A percentile compares a stretch with the other conserved stretches of the same genome.
phyloP scores from a whole-genome alignment of 2,797 vertebrate genomes.

The Zalophus californianus region DNA sequence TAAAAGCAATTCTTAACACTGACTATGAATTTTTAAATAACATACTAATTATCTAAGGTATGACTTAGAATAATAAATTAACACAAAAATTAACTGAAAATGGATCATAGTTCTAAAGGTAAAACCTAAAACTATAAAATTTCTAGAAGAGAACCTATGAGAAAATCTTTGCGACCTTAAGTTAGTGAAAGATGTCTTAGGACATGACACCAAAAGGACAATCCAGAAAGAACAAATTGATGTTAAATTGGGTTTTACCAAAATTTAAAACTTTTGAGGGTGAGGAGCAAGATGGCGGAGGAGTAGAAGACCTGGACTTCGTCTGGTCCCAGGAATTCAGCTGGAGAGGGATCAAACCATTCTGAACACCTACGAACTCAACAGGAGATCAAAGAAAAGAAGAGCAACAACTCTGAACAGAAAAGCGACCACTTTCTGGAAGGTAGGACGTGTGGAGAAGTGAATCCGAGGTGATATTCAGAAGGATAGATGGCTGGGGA shows the following conservation, averaged over 20 bases:
- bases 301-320: too few relatives aligned
- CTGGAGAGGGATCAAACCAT: too few relatives aligned
- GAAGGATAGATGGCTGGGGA: too few relatives aligned
- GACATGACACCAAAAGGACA: background rate
- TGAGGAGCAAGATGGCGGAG: too few relatives aligned
- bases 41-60: background rate
- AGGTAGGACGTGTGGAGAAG: too few relatives aligned
- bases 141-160: background rate
- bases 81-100: slow-evolving; percentile 23
- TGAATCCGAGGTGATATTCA: too few relatives aligned
- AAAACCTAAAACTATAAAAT: slow-evolving; percentile 13
- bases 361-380: too few relatives aligned
- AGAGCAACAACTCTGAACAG: too few relatives aligned
- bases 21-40: slow-evolving; percentile 23
- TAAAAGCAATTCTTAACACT: background rate
- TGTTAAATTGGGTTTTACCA: background rate
- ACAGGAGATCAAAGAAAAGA: too few relatives aligned
- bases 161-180: background rate
- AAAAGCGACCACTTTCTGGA: too few relatives aligned
- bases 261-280: background rate
- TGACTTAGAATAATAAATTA: background rate
- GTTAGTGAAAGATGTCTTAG: slow-evolving; percentile 10
- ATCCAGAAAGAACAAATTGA: background rate
- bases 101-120: background rate
- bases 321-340: too few relatives aligned